Percentiles rank a stretch among this genome's conserved stretches.
These are phyloP conservation scores for Pseudopipra pipra DNA, from an alignment of 2,113 vertebrate species.

Conservation along the genomic window DNA sequence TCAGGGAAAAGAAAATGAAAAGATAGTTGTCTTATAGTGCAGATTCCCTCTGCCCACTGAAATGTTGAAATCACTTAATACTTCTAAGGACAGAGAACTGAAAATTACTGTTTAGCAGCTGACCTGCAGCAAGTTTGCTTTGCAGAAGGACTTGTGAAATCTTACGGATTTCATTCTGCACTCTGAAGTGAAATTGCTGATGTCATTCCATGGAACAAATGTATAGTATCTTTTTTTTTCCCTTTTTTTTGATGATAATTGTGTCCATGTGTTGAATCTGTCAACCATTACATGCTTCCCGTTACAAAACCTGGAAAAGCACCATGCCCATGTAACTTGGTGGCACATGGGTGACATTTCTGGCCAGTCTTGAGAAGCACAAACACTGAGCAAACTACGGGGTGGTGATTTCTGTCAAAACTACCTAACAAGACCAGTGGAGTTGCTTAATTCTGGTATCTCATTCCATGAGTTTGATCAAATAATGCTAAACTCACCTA, in stretches of 20 bases:
- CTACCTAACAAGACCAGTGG: too few relatives aligned
- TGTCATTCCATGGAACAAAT: background rate
- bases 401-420: background rate
- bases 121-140: background rate
- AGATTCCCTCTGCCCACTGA: background rate
- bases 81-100: background rate
- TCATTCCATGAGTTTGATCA: background rate
- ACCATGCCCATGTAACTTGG: background rate
- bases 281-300: background rate
- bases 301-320: background rate
- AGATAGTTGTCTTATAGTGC: background rate
- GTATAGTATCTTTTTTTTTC: background rate
- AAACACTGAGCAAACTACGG: background rate
- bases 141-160: background rate
- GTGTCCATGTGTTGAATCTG: background rate
- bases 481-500: background rate
- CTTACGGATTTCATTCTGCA: background rate
- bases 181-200: background rate
- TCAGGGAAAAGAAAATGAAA: background rate
- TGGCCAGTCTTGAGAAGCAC: background rate
- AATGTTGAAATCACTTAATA: background rate
- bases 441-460: background rate
- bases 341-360: background rate
- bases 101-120: background rate
- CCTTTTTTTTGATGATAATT: background rate